These are phyloP conservation scores for Poeciliopsis prolifica DNA, from an alignment of 2,113 vertebrate genomes.

Conservation along the genomic window DNA sequence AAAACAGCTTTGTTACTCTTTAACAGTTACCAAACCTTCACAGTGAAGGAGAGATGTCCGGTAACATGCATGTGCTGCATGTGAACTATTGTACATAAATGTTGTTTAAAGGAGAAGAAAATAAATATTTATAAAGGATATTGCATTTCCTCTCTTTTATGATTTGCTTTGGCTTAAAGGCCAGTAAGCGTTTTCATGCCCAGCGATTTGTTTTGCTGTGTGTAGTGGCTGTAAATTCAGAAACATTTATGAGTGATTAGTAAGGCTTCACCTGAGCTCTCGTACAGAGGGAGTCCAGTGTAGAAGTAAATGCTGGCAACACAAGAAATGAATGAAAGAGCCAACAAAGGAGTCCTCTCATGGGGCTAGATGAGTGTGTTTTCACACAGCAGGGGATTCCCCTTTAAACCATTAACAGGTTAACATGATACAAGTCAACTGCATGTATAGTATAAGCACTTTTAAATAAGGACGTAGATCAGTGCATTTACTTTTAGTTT, in stretches of 20 bases:
- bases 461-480: too few species aligned
- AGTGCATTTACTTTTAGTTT: too few species aligned
- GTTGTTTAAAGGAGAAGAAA: background rate
- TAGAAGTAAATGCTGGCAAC: conserved; percentile 66
- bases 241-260: conserved; percentile 78
- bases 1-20: conserved; percentile 80
- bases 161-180: conserved; percentile 57
- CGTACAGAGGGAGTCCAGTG: conserved; percentile 55
- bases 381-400: conserved; percentile 48
- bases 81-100: background rate
- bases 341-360: conserved; percentile 70
- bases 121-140: conserved; percentile 14
- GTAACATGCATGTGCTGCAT: conserved; percentile 1
- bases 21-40: conserved; percentile 68
- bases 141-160: conserved; percentile 32
- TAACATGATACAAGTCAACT: conserved; percentile 33
- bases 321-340: conserved; percentile 61
- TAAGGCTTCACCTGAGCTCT: conserved; percentile 71
- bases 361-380: conserved; percentile 42
- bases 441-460: too few species aligned
- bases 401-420: conserved; percentile 54
- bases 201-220: conserved; percentile 64
- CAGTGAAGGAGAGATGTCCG: conserved; percentile 28
- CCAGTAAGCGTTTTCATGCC: conserved; percentile 68
- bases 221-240: conserved; percentile 66